Percentiles rank a stretch among this genome's conserved stretches.
These are phyloP conservation scores for Gymnoscopelus braueri DNA, from an alignment of 2,797 vertebrate genomes.

Conservation along the genomic window DNA sequence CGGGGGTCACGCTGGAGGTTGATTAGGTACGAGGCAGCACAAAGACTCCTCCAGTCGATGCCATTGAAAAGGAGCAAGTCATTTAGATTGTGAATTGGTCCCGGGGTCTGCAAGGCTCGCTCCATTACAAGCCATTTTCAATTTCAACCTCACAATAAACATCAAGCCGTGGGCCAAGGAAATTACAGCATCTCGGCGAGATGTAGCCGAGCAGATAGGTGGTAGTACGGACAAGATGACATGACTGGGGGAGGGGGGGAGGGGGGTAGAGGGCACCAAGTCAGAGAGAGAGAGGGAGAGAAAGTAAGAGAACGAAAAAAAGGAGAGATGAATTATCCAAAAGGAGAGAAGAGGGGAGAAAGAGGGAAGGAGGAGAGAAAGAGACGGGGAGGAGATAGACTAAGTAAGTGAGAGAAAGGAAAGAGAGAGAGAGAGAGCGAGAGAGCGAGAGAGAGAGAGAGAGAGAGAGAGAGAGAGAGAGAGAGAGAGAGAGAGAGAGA, in stretches of 20 bases:
- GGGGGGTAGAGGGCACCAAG: conserved; percentile 40
- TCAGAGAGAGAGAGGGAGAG: conserved; percentile 83
- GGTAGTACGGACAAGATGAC: conserved; percentile 93
- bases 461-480: conserved; percentile 70
- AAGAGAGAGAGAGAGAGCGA: conserved; percentile 73
- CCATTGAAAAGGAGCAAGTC: conserved; percentile 99
- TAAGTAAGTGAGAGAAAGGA: conserved; percentile 77
- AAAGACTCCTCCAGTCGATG: conserved; percentile 98
- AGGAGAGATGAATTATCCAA: neutral
- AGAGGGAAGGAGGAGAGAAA: conserved; percentile 50
- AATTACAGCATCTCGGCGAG: conserved; percentile 99
- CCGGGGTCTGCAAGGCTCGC: conserved; percentile 94
- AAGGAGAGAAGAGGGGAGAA: neutral
- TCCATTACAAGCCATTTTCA: conserved; percentile 99
- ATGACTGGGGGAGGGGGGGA: conserved; percentile 86
- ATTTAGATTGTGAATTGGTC: conserved; percentile 99
- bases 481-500: conserved; percentile 65
- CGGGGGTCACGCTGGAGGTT: conserved; percentile 97
- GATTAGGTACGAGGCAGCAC: conserved; percentile 99
- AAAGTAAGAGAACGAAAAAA: neutral
- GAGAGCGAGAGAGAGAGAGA: conserved; percentile 74
- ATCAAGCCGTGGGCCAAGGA: conserved; percentile 94
- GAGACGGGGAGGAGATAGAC: conserved; percentile 47
- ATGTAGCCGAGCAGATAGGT: conserved; percentile 99
- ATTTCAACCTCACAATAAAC: conserved; percentile 99